Base-by-base conservation (phyloP, 2,113 vertebrate genomes). In the Apeltes quadracus region DNA sequence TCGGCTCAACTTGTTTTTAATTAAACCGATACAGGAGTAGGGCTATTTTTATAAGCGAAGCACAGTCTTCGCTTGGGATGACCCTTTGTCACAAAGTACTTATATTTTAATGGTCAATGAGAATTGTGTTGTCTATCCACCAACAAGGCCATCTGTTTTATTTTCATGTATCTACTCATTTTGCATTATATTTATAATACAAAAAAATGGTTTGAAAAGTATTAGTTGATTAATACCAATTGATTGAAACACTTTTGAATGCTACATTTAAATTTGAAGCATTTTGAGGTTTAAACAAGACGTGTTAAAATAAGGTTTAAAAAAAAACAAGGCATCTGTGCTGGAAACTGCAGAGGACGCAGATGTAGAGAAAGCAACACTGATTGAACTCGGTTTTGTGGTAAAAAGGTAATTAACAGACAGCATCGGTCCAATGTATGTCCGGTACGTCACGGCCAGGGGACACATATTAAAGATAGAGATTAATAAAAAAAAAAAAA, bases 1-100 rank as follows among this genome's bases (percentile, higher is more conserved):
- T 78, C 63, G 74, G 34, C 61, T 69, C 48, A 55, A 69, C 55
- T 69, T 18, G 57, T 79, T 91, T 86, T 86, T 59, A 88, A 83
- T 89, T 87, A 83, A 80, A 69, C n/a, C 7, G 2, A 64, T 23
- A 48, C 23, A 46, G 16, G 4, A 48, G 41, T 15, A 56, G 13
- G 16, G 59, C 27, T 63, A 66, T 67, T 72, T 59, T 76, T 58
- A 61, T 50, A 79, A 66, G 53, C 46, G n/a, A 1, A 67, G 43
- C 14, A 53, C n/a, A 20, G 3, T 27, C 11, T 11, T 11, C 29
- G 62, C 36, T 22, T 58, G 32, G 34, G 38, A 53, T 78, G 20
- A 64, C 70, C 63, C 69, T 77, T 48, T 74, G 15, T 67, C 36
- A 63, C 7, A 38, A 23, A 64, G 38, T 46, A 23, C 23, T 44